Evolutionary conservation across 1,140 invertebrate genomes (phyloP).

Genomic region (Mercenaria mercenaria): DNA sequence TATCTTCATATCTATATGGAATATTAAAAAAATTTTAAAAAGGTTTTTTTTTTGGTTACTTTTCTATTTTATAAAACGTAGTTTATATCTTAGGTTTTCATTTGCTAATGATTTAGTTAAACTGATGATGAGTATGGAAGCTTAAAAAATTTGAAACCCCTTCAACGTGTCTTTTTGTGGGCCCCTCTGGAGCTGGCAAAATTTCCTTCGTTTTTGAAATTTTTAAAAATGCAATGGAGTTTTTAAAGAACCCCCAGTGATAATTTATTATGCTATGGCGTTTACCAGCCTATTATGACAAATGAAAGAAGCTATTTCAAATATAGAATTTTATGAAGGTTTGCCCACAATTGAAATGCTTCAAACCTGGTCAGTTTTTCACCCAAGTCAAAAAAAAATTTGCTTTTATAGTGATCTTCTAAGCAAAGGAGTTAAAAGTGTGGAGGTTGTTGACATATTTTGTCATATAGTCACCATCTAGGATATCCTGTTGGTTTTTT

Average conservation of each 20-base stretch:
- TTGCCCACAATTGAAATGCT: background rate
- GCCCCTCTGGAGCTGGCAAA: too few relatives aligned
- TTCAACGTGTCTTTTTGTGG: too few relatives aligned
- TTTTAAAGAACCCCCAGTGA: conserved; percentile 7
- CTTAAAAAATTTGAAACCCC: background rate
- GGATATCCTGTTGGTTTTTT: background rate
- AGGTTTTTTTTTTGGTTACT: too few relatives aligned
- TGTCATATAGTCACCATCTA: conserved; percentile 11
- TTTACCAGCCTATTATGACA: conserved; percentile 33
- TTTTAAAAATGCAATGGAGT: conserved; percentile 3
- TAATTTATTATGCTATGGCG: conserved; percentile 1
- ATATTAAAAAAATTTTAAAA: too few relatives aligned
- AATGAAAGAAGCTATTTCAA: conserved; percentile 7
- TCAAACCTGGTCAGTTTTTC: background rate
- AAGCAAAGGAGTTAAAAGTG: too few relatives aligned
- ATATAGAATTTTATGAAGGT: too few relatives aligned
- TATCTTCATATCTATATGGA: too few relatives aligned
- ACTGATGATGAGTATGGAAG: too few relatives aligned
- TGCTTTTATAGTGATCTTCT: conserved; percentile 38
- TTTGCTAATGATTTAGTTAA: too few relatives aligned
- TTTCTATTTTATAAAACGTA: too few relatives aligned
- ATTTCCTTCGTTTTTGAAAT: background rate
- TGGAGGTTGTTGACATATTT: background rate
- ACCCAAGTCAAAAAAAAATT: background rate
- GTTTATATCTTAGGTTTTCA: too few relatives aligned